These are phyloP conservation scores for Aphidoletes aphidimyza DNA, from an alignment of 2,888 invertebrate species.

Conservation along the genomic window DNA sequence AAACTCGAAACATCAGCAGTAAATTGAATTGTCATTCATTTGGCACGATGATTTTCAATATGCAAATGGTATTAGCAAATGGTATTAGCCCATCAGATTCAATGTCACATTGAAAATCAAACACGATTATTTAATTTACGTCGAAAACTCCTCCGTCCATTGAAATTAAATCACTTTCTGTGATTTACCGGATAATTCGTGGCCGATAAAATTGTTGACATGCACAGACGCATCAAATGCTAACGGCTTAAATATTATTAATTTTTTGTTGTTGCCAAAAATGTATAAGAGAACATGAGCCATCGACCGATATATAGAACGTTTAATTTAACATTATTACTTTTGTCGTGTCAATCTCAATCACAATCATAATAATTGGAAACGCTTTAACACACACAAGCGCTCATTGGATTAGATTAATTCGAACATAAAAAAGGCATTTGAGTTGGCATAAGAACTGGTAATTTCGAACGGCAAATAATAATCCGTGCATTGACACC, in stretches of 20 bases:
- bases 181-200: not conserved
- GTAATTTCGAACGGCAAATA: too few species aligned
- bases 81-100: not conserved
- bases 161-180: not conserved
- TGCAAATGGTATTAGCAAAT: not conserved
- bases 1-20: not conserved
- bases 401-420: too few species aligned
- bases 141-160: not conserved
- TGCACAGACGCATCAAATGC: not conserved
- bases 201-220: not conserved
- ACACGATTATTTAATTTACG: not conserved
- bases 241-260: not conserved
- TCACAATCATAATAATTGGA: too few species aligned
- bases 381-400: too few species aligned
- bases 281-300: not conserved
- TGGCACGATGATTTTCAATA: not conserved
- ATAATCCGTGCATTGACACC: too few species aligned
- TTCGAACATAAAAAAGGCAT: too few species aligned
- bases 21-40: not conserved
- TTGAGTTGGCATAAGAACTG: too few species aligned
- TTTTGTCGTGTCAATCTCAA: too few species aligned
- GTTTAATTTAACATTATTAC: not conserved
- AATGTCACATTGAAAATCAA: not conserved
- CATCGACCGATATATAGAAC: not conserved
- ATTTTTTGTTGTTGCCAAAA: not conserved